Evolutionary conservation across 2,888 invertebrate species (phyloP), one percentile per base, ranked within the genome.

Genomic region (Agrypnus murinus): DNA sequence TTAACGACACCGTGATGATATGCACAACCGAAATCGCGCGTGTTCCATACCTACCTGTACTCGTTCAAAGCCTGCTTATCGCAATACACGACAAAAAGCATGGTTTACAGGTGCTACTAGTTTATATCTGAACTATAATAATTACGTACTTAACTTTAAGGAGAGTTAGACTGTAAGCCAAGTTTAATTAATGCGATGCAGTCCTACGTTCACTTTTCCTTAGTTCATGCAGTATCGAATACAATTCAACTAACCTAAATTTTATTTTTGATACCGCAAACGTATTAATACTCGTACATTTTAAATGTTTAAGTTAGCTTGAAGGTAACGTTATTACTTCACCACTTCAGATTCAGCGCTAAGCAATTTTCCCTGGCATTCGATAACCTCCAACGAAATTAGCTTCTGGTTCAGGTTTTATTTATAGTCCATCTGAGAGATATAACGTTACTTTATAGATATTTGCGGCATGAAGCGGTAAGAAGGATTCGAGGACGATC

Each of bases 401-500:
- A 72, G 72, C 74, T 75, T 77, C 72, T 74, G 78, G 78, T 78
- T 77, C 74, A 77, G 78, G 79, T 78, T 75, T 75, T 59, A 69
- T 64, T 71, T 75, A 63, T 69, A 55, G 70, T 45, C 45, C 69
- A 65, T 66, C 71, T 46, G 43, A 72, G 43, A 69, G 43, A 65
- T 65, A 69, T 75, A 75, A 77, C 76, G 72, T 74, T 75, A 76
- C 70, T 75, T 53, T 65, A 53, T 67, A 59, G 60, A 67, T 40
- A 17, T 48, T 55, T 31, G 34, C 32, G 67, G 67, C 60, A 25
- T 25, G 25, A 25, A 25, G 53, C 31, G 50, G 67, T 60, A 53
- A 55, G 50, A 60, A 62, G 84, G 85, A 83, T 77, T 80, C 82
- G 75, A 84, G 85, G 85, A 84, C 83, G 85, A 85, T 81, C 84